These are phyloP conservation scores for Coendou prehensilis DNA, from an alignment of 2,797 vertebrate genomes.

Conservation along the genomic window DNA sequence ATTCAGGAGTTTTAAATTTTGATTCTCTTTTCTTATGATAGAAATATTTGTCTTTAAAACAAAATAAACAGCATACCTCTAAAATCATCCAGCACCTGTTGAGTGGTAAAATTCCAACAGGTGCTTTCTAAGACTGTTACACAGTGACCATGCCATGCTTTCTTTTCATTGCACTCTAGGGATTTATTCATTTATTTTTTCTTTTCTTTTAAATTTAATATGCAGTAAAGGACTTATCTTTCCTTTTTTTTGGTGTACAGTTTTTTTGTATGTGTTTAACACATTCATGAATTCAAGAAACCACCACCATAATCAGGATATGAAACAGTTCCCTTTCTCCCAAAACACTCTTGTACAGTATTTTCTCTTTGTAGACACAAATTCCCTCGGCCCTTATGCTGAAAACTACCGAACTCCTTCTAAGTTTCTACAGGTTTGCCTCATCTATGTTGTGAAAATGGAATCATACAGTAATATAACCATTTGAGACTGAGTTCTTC, in stretches of 20 bases:
- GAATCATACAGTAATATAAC: not conserved
- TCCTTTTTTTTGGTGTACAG: not conserved
- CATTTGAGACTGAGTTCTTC: not conserved
- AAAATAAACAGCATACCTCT: not conserved
- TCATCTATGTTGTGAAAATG: not conserved
- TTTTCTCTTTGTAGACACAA: not conserved
- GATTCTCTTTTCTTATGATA: not conserved
- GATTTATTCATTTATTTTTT: not conserved
- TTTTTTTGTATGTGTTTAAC: not conserved
- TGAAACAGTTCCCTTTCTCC: not conserved
- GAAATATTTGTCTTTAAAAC: slow-evolving; percentile 28
- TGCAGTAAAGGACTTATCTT: not conserved
- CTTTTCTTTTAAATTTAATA: not conserved
- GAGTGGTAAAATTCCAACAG: not conserved
- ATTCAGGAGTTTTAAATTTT: not conserved
- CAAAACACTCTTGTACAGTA: not conserved
- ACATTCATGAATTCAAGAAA: not conserved
- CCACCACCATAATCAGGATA: not conserved
- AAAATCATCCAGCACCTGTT: not conserved
- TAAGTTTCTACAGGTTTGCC: not conserved
- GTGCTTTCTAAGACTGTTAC: not conserved
- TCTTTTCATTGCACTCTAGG: not conserved
- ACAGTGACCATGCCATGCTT: not conserved
- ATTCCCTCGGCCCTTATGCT: fast-evolving
- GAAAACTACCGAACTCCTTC: not conserved